phyloP scores from a whole-genome alignment of 2,797 vertebrate genomes.

The Danionella dracula region DNA sequence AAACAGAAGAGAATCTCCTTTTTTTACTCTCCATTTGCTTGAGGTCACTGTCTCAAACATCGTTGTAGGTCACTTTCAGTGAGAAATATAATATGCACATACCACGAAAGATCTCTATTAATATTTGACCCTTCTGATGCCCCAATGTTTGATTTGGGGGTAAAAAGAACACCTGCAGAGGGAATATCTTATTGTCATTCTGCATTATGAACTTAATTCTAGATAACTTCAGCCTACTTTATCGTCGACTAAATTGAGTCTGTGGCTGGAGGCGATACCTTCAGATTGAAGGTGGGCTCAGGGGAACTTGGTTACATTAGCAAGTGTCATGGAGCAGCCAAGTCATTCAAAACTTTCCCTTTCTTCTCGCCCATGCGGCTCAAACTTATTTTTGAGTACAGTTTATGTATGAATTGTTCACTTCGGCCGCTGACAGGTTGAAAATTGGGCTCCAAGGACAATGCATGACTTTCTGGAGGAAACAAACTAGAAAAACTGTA shows the following conservation, averaged over 20 bases:
- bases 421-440: background rate
- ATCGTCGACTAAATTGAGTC: constrained; percentile 44
- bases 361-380: background rate
- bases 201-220: constrained; percentile 46
- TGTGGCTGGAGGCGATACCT: constrained; percentile 46
- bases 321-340: constrained; percentile 44
- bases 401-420: constrained; percentile 9
- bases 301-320: constrained; percentile 45
- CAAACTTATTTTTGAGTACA: constrained; percentile 19
- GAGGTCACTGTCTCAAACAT: constrained; percentile 27
- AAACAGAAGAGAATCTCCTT: constrained; percentile 37
- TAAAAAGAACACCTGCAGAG: constrained; percentile 10
- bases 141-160: constrained; percentile 27
- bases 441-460: constrained; percentile 33
- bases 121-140: constrained; percentile 40
- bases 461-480: background rate
- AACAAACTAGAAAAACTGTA: constrained; percentile 1
- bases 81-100: constrained; percentile 29
- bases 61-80: constrained; percentile 37
- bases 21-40: constrained; percentile 20
- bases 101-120: constrained; percentile 42
- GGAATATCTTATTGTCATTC: constrained; percentile 46
- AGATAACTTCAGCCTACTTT: constrained; percentile 52
- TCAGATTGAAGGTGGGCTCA: constrained; percentile 47
- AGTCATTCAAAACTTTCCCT: constrained; percentile 33